Evolutionary conservation across 2,888 invertebrate species (phyloP), one percentile per base, ranked within the genome.

Genomic region (Anthrax anthrax): DNA sequence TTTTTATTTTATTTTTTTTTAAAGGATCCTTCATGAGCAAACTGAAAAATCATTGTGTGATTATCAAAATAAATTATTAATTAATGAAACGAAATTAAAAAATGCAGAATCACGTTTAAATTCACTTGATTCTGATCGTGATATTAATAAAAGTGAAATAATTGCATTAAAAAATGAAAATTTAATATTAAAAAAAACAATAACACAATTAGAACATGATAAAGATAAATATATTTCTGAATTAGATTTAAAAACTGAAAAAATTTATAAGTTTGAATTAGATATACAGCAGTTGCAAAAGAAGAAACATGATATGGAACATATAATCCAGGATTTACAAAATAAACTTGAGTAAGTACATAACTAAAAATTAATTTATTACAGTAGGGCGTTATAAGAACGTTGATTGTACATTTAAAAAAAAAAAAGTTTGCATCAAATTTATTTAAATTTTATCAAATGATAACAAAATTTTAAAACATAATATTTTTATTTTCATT

Each of bases 211-310:
- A 42, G 84, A 86, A 58, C 74, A 75, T 56, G 85, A 86, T 60
- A 79, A 84, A 55, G 84, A 86, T 63, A 23, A 41, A 4, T 49
- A 50, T 37, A 8, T 68, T 64, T 73, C 78, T 60, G 77, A 78
- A 54, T 60, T 85, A 51, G 84, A 86, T 59, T 73, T 76, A 47
- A 86, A 84, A 64, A 80, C 83, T 16, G 84, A 85, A 64, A 74
- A 71, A 56, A 70, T 78, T 17, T 77, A 73, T 53, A 65, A 71
- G 47, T 58, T 84, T 47, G 83, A 85, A 60, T 73, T 76, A 46
- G 81, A 84, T 53, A 50, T 82, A 1, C 74, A 73, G 56, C 66
- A 72, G 29, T 78, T 78, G 55, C 73, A 75, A 48, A 72, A 70
- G 56, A 72, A 73, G 46, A 70, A 77, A 3, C 62, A 60, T 52